Evolutionary conservation across 2,113 vertebrate genomes (phyloP).

Genomic region (Erythrocercus mccallii): DNA sequence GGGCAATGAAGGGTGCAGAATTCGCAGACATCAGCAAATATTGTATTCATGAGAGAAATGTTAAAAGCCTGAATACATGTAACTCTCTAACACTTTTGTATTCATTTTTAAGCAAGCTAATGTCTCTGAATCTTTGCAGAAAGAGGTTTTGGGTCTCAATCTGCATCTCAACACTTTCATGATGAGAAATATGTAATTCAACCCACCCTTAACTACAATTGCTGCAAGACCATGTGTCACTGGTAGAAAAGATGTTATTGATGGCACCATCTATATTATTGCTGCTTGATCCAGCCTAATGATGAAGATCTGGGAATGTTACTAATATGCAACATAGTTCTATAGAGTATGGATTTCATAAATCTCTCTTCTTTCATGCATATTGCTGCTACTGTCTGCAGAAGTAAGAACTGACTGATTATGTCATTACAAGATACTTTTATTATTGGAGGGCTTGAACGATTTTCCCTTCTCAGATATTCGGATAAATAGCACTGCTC

Average conservation of each 20-base stretch:
- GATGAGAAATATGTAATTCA: constrained; percentile 16
- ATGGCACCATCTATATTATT: background rate
- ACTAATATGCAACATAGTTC: background rate
- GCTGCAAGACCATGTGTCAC: background rate
- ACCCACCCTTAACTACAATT: background rate
- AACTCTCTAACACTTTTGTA: background rate
- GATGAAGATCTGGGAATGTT: background rate
- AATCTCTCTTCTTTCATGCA: background rate
- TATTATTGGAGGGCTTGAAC: background rate
- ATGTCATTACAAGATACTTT: background rate
- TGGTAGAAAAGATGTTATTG: background rate
- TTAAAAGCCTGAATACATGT: background rate
- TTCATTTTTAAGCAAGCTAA: constrained; percentile 9
- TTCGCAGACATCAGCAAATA: background rate
- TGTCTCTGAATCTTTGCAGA: constrained; percentile 6
- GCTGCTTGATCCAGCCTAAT: background rate
- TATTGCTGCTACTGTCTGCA: background rate
- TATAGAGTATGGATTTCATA: background rate
- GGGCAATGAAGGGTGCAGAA: background rate
- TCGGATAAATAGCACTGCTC: background rate
- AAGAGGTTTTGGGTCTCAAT: background rate
- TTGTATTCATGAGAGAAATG: background rate
- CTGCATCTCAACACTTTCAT: background rate
- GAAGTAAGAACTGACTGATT: background rate
- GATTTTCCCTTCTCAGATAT: background rate